Conservation (phyloP, 2,113 vertebrate species). For the Diadophis punctatus region DNA sequence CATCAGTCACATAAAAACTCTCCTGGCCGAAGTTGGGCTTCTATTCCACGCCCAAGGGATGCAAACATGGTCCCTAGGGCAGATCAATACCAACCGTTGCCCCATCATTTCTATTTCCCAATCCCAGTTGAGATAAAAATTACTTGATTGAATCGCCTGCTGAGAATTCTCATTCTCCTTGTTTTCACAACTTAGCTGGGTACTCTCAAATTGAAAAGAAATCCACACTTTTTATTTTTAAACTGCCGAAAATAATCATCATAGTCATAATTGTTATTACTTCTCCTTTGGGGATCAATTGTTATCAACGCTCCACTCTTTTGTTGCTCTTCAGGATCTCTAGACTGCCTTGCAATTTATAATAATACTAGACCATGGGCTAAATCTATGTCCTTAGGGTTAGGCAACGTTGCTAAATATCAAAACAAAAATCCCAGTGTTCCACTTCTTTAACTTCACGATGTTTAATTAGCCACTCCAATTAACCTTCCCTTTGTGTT, state of each 20-base stretch:
- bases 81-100: neutral
- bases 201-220: conserved; percentile 31
- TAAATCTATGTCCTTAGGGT: conserved; percentile 62
- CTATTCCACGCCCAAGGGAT: neutral
- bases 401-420: conserved; percentile 53
- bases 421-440: conserved; percentile 57
- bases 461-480: conserved; percentile 67
- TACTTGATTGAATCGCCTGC: neutral
- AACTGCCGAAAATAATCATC: conserved; percentile 63
- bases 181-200: neutral
- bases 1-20: neutral
- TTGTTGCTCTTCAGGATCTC: conserved; percentile 54
- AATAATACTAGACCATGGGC: conserved; percentile 59
- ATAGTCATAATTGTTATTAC: conserved; percentile 64
- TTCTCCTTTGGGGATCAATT: conserved; percentile 63
- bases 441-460: conserved; percentile 61
- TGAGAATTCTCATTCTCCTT: neutral
- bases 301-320: conserved; percentile 56
- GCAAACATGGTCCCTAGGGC: neutral
- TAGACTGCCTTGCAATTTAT: conserved; percentile 52
- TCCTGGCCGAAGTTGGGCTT: neutral
- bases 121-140: neutral
- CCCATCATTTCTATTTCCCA: neutral
- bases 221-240: conserved; percentile 55
- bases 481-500: conserved; percentile 66